Evolutionary conservation across 2,797 vertebrate species (phyloP).

Genomic region (Danio aesculapii): DNA sequence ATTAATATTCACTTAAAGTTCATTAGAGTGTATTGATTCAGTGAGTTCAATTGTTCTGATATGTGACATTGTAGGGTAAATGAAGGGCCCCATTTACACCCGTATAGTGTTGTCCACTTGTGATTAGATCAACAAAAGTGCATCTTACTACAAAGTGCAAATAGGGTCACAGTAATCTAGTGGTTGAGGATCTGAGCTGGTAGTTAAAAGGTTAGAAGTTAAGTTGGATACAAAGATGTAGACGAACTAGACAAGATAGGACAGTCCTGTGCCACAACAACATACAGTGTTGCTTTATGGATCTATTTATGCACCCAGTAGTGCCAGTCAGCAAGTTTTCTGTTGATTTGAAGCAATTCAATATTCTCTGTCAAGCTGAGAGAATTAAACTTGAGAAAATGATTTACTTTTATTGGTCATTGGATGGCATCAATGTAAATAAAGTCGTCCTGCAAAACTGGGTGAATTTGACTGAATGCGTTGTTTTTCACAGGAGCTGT

Average conservation of each 20-base stretch:
- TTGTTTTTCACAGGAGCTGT: slow-evolving; percentile 80
- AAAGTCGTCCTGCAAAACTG: neutral
- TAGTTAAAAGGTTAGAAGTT: neutral
- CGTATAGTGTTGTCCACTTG: neutral
- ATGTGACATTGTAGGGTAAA: no score
- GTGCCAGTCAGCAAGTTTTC: neutral
- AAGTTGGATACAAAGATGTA: neutral
- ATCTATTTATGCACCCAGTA: neutral
- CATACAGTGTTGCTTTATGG: neutral
- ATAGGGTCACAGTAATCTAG: neutral
- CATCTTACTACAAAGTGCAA: neutral
- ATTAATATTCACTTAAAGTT: no score
- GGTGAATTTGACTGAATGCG: neutral
- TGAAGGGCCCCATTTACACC: no score
- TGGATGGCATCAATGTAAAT: slow-evolving; percentile 2
- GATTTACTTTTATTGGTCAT: neutral
- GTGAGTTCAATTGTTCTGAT: no score
- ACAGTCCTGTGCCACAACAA: neutral
- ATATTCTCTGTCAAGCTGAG: neutral
- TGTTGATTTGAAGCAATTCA: neutral
- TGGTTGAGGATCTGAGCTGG: neutral
- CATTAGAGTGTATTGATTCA: no score
- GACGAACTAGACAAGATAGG: neutral
- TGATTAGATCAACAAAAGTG: neutral
- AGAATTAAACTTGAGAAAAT: neutral